Evolutionary conservation across 2,888 invertebrate genomes (phyloP).

Genomic region (Polia nebulosa): DNA sequence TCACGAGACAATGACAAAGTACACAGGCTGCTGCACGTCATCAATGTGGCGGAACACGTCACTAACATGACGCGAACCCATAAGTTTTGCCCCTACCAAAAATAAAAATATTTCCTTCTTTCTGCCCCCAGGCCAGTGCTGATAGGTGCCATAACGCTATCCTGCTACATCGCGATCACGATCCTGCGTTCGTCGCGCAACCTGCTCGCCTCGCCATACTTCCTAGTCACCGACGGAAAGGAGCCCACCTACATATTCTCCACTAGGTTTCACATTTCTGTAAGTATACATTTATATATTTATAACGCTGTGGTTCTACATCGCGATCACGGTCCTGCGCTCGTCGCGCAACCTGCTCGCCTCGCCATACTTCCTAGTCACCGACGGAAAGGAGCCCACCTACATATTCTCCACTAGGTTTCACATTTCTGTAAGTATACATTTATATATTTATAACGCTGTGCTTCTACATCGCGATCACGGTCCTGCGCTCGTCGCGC

Average conservation of each 20-base stretch:
- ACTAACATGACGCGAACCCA: too few species aligned
- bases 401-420: constrained; percentile 92
- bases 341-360: constrained; percentile 90
- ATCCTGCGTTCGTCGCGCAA: constrained; percentile 88
- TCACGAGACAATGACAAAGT: too few species aligned
- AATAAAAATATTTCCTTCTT: not conserved
- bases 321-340: constrained; percentile 78
- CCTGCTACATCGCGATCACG: constrained; percentile 72
- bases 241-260: constrained; percentile 91
- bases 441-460: constrained; percentile 63
- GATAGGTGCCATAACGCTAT: constrained; percentile 72
- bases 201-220: constrained; percentile 90
- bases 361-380: constrained; percentile 90
- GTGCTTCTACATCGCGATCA: constrained; percentile 70
- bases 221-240: constrained; percentile 91
- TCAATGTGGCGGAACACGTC: too few species aligned
- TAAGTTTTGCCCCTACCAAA: too few species aligned
- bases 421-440: constrained; percentile 82
- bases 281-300: constrained; percentile 74
- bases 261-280: constrained; percentile 89
- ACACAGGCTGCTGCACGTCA: too few species aligned
- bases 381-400: constrained; percentile 91
- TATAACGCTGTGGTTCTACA: constrained; percentile 72
- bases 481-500: constrained; percentile 85
- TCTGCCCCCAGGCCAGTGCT: constrained; percentile 76